Percentiles rank a stretch among this genome's conserved stretches.
Conservation (phyloP, 2,888 invertebrate genomes). For the Leucophora obtusa region DNA sequence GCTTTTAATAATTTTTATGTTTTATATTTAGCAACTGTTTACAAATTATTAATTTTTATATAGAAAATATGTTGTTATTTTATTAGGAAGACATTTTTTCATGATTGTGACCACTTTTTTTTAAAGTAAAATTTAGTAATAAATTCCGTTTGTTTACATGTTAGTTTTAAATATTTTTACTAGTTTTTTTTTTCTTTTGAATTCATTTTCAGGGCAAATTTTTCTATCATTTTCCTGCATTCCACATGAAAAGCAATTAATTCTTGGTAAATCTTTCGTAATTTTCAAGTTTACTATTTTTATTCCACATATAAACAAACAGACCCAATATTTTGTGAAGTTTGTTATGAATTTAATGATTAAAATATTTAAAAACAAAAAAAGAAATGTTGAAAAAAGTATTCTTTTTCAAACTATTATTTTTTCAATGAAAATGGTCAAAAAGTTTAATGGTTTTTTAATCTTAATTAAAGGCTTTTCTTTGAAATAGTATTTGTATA, state of each 20-base stretch:
- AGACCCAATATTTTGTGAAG: no score
- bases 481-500: slow-evolving; percentile 65
- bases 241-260: no score
- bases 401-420: no score
- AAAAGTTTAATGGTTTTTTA: slow-evolving; percentile 21
- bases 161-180: no score
- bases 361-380: background rate
- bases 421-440: background rate
- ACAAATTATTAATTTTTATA: slow-evolving; percentile 7
- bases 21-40: background rate
- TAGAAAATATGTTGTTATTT: slow-evolving; percentile 51
- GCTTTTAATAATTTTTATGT: slow-evolving; percentile 2
- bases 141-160: no score
- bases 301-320: no score
- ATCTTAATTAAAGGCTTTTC: slow-evolving; percentile 55
- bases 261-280: no score
- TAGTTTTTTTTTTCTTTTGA: no score
- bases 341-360: no score
- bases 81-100: slow-evolving; percentile 73
- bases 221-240: no score
- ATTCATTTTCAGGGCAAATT: no score
- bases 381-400: background rate
- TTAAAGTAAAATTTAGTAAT: background rate
- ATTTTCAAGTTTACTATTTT: no score
- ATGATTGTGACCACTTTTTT: slow-evolving; percentile 73